Percentiles rank a stretch among this genome's conserved stretches.
Conservation (phyloP, 2,113 vertebrate species). For the Muntiacus reevesi region DNA sequence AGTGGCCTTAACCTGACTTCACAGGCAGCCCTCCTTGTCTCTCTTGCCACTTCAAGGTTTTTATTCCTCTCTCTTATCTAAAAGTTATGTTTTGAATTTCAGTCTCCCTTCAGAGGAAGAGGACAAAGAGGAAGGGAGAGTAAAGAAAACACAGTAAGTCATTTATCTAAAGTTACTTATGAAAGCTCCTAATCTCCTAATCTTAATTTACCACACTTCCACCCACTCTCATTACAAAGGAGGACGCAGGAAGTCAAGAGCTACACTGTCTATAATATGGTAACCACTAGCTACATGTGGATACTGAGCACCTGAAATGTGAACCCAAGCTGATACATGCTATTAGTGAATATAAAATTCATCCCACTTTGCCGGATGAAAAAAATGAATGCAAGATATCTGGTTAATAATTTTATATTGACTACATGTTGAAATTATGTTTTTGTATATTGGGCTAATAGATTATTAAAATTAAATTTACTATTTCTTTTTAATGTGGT, state of each 20-base stretch:
- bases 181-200: background rate
- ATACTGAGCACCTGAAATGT: background rate
- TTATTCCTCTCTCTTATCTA: background rate
- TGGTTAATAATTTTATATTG: background rate
- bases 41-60: background rate
- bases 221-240: background rate
- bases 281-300: background rate
- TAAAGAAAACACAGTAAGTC: background rate
- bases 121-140: background rate
- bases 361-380: background rate
- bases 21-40: background rate
- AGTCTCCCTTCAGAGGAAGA: background rate
- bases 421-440: background rate
- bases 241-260: background rate
- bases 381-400: background rate
- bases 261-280: background rate
- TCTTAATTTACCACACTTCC: background rate
- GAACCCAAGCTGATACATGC: background rate
- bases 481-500: background rate
- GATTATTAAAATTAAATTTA: background rate
- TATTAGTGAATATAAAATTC: background rate
- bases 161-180: background rate
- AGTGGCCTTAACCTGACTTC: background rate
- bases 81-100: background rate
- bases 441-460: background rate